Percentiles rank a stretch among this genome's conserved stretches.
Evolutionary conservation across 2,113 vertebrate species (phyloP).

Genomic region (Perca flavescens): DNA sequence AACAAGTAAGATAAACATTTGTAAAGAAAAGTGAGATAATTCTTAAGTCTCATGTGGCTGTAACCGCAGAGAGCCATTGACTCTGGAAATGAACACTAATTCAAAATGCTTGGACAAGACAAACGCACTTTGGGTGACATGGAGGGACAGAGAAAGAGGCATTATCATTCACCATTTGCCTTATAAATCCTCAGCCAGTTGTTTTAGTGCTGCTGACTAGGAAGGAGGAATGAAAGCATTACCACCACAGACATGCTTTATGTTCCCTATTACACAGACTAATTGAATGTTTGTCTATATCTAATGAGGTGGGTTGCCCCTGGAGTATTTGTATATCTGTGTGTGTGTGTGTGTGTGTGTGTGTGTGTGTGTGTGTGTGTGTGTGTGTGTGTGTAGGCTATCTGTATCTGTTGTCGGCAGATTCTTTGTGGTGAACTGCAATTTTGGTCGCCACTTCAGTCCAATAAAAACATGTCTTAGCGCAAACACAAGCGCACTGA

Average conservation of each 20-base stretch:
- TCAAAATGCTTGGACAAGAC: constrained; percentile 69
- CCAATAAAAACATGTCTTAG: background rate
- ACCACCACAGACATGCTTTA: constrained; percentile 66
- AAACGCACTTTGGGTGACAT: constrained; percentile 64
- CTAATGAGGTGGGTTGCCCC: constrained; percentile 67
- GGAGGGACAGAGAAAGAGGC: constrained; percentile 45
- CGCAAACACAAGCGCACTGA: background rate
- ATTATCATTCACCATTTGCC: constrained; percentile 60
- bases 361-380: constrained; percentile 2
- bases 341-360: constrained; percentile 14
- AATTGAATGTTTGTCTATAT: constrained; percentile 76
- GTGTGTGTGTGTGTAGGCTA: background rate
- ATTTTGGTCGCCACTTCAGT: constrained; percentile 9
- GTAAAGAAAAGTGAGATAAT: constrained; percentile 49
- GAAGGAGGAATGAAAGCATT: constrained; percentile 52
- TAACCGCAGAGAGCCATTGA: constrained; percentile 53
- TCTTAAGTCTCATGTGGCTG: constrained; percentile 48
- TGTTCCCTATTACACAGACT: constrained; percentile 68
- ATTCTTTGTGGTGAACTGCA: background rate
- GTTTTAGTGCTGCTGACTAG: constrained; percentile 68
- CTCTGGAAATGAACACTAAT: constrained; percentile 72
- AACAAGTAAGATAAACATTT: constrained; percentile 40
- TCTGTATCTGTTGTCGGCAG: constrained; percentile 25
- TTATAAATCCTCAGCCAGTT: constrained; percentile 67
- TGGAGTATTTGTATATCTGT: constrained; percentile 40